Conservation (phyloP, 2,797 vertebrate species). For the Typhlichthys eigenmanni region DNA sequence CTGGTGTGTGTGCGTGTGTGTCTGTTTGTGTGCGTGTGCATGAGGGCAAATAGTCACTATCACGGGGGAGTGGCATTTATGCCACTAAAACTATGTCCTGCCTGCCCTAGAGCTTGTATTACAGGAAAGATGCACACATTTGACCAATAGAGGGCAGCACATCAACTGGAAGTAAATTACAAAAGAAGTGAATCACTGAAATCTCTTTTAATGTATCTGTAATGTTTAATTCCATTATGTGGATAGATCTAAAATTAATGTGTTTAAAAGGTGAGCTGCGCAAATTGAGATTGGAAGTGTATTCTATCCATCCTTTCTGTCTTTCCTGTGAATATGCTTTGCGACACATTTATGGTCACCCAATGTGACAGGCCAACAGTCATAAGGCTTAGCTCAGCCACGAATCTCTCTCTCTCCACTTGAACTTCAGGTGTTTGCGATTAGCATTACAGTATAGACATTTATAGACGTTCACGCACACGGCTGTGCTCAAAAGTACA, state of each 20-base stretch:
- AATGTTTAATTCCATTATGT: not conserved
- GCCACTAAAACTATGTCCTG: slow-evolving; percentile 49
- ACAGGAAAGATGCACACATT: slow-evolving; percentile 26
- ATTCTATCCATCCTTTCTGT: not conserved
- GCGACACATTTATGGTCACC: slow-evolving; percentile 38
- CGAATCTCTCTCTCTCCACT: slow-evolving; percentile 45
- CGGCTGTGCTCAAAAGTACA: slow-evolving; percentile 28
- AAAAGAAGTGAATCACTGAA: not conserved
- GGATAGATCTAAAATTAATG: not conserved
- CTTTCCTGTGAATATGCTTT: slow-evolving; percentile 9
- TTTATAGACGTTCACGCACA: not conserved
- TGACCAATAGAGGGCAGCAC: slow-evolving; percentile 72
- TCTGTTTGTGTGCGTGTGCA: slow-evolving; percentile 1
- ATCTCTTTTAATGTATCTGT: not conserved
- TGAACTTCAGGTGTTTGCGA: slow-evolving; percentile 73
- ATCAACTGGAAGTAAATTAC: slow-evolving; percentile 24
- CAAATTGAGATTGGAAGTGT: not conserved
- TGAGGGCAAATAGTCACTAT: slow-evolving; percentile 25
- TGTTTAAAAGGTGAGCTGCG: not conserved
- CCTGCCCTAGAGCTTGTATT: slow-evolving; percentile 49
- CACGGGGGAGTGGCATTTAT: slow-evolving; percentile 54
- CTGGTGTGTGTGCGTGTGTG: slow-evolving; percentile 41
- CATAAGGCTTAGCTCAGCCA: slow-evolving; percentile 32
- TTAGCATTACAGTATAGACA: slow-evolving; percentile 51
- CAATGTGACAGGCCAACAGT: slow-evolving; percentile 26